Base-by-base conservation (phyloP, 64 coral and sea anemone genomes). In the Stylophora pistillata region DNA sequence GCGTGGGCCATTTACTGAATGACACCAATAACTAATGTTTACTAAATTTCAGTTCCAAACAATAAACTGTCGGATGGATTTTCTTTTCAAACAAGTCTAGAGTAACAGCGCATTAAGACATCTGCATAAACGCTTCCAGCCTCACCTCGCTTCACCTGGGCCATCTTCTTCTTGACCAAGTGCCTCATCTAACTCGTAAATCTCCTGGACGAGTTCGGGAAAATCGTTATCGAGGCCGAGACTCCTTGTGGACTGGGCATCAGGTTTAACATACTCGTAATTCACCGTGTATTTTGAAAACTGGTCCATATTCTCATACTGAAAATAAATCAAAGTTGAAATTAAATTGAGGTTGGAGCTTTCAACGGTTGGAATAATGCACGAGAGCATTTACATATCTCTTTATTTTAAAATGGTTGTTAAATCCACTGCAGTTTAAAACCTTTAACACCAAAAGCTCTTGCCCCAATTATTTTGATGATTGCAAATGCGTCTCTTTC, bases 191-290 rank as follows among this genome's bases (percentile, higher is more conserved):
- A 84, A 60, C 26, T 84, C 62, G 9, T 84, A 37, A 53, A 84
- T 27, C 27, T 84, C 62, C n/a, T 23, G 80, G 30, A 84, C 12
- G 21, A 69, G 80, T 53, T 84, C 80, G 23, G 62, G 80, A 23
- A 84, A 84, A 62, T 84, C 37, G 23, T 13, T 53, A 27, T 28
- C 62, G 23, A 11, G 10, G 53, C 37, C 26, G 33, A 65, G 13
- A 69, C 30, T 34, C 61, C 80, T 69, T 52, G 13, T n/a, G 13
- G 79, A 41, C 59, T 82, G 32, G 31, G 13, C 9, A 78, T 21
- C 52, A 27, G 41, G 41, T n/a, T 53, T 55, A 13, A 78, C 47
- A 25, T 84, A 84, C 21, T 69, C 2, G 60, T 69, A 66, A 15
- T 33, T 26, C 60, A 84, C 80, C 7, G 66, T 84, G 60, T 84